Evolutionary conservation across 92 coral and sea anemone genomes (phyloP), one percentile per base, ranked within the genome.

Genomic region (Palythoa grandis): DNA sequence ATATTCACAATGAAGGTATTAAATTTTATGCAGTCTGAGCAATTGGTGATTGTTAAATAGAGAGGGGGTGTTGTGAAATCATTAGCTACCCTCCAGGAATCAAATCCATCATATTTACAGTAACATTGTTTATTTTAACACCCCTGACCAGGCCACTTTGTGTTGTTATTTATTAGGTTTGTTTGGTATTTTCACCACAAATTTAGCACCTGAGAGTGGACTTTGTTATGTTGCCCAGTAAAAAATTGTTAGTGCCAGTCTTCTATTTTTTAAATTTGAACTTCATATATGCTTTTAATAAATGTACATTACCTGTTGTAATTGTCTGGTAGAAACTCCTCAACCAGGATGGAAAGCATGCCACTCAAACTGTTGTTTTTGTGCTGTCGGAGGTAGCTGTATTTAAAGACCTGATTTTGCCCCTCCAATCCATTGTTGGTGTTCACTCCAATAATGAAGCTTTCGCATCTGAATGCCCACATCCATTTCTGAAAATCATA

Each of bases 351-450:
- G 16, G 86, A 20, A 4, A 80, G 50, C 74, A 66, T 79, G 23
- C 65, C 79, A 38, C 79, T 74, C 48, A 74, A 74, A 22, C 48
- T 24, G 48, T 38, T 12, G 23, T 37, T 24, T 19, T 84, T 57
- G 65, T 24, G 65, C 10, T 57, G 47, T n/a, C 37, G 12, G 24
- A 52, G 22, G 60, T 73, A 84, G 16, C 54, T 57, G 43, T 63
- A 29, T 56, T n/a, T 19, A 72, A 88, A 88, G 57, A 60, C 88
- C 63, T 88, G 78, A 29, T 84, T 88, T 52, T 71, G 78, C 23
- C 88, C 47, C 43, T 88, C 91, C 38, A 61, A 25, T 17, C 87
- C 85, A 79, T 88, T 88, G 3, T 4, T 43, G 50, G 50, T 43
- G 50, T 43, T 43, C 50, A 43, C 50, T 43, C 50, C 50, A 43